Percentiles rank a stretch among this genome's conserved stretches.
phyloP scores from a whole-genome alignment of 2,113 vertebrate genomes.

The Plestiodon gilberti region DNA sequence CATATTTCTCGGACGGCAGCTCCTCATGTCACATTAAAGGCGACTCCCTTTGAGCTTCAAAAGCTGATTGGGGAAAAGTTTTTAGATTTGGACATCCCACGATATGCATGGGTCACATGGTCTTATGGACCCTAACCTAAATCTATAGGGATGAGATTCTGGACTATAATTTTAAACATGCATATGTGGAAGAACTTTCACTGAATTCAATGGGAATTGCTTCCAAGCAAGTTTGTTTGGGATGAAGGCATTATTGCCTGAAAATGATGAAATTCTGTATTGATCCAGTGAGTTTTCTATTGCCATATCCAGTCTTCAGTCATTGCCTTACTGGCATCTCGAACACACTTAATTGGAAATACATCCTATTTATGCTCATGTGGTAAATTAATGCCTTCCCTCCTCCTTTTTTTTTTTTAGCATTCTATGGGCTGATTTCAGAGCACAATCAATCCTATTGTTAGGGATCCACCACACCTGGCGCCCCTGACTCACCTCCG shows the following conservation, averaged over 20 bases:
- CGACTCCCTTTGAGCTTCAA: background rate
- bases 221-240: background rate
- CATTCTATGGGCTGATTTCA: no score
- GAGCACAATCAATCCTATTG: no score
- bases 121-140: background rate
- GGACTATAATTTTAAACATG: background rate
- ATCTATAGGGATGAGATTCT: background rate
- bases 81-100: background rate
- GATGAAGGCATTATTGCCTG: background rate
- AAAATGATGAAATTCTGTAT: background rate
- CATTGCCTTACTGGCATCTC: background rate
- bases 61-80: background rate
- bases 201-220: background rate
- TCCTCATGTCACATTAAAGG: background rate
- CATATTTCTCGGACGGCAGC: background rate
- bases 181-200: background rate
- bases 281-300: background rate
- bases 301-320: background rate
- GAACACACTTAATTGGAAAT: background rate
- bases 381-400: no score
- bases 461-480: no score
- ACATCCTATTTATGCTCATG: no score
- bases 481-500: no score
- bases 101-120: background rate
- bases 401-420: no score